Evolutionary conservation across 2,888 invertebrate genomes (phyloP), one percentile per base, ranked within the genome.

Genomic region (Platypus cylindrus): DNA sequence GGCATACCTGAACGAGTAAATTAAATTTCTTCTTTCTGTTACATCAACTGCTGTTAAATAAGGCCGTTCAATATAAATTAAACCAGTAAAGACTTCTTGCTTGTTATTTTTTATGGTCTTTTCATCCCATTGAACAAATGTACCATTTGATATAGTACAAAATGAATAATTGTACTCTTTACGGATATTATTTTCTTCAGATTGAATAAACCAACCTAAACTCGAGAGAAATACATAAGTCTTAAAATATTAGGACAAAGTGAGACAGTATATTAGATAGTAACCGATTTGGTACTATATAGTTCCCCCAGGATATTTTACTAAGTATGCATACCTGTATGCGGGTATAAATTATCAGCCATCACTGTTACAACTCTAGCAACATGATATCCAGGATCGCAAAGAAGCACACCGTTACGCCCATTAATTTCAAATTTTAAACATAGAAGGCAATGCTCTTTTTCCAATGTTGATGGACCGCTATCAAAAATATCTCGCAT

Each of bases 301-400:
- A 20, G 9, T 7, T 25, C 12, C 14, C 14, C 8, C 5, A 5
- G 5, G 15, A 14, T 13, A 27, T 4, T 5, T 27, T 3, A 27
- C 3, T 5, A 27, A 27, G 3, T 27, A 27, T 44, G n/a, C 58
- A 63, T 48, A 70, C 84, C 83, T 40, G 90, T 89, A 52, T 91
- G 86, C 9, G 90, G 91, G 62, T 83, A 86, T 30, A 70, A 67
- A 41, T 76, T 70, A 59, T 91, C 90, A 22, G 71, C 68, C 90
- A 90, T 91, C 32, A 89, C 78, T 14, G 87, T 85, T 41, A 90
- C 73, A 37, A 83, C 79, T 41, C 86, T 69, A 25, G 83, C 79
- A 40, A 90, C 80, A 60, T 91, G 90, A 63, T 91, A 91, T 12
- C 90, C 90, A 1, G 90, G 87, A 67, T 91, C 91, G 24, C 89